Base-by-base conservation (phyloP, 2,888 invertebrate genomes). In the Asteroscopus sphinx region DNA sequence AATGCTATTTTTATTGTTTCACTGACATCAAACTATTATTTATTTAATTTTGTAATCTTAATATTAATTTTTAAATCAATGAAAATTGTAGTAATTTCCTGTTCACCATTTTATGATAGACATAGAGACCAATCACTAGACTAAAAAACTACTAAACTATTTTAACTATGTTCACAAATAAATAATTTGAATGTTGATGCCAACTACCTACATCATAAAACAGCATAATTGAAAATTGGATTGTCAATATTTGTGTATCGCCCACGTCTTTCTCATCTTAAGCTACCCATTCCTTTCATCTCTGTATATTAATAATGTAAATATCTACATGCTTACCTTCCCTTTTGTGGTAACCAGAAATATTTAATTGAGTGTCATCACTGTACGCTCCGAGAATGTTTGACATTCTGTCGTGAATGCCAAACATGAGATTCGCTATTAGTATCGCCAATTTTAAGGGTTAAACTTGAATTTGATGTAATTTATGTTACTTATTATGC, bases 271-370 rank as follows among this genome's bases (percentile, higher is more conserved):
- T 16, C 37, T 4, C n/a, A 3, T 66, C 32, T 52, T 17, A 8
- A 21, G 11, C 8, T 47, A 71, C 48, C 51, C 35, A 40, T 47
- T 32, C 66, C 66, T 71, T 53, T 57, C 44, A 66, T 67, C 51
- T 66, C 13, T n/a, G 11, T 35, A 37, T 52, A 67, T 65, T 71
- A 65, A 51, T 66, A 57, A 65, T 64, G 48, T 48, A 57, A 71
- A 71, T 71, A 57, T 48, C 44, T 45, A 30, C 59, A 65, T 36
- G 45, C 58, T 33, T 57, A 42, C 36, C 47, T 48, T 48, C 45
- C 58, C 47, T 37, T 66, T 45, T 66, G 67, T 57, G 72, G 66
- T 66, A 26, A 71, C 47, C 66, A 52, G 72, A 67, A 71, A 67
- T 67, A 67, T 67, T 71, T 65, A 66, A 71, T 71, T 56, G 57